phyloP scores from a whole-genome alignment of 1,140 invertebrate species.

The Drosophila melanogaster region DNA sequence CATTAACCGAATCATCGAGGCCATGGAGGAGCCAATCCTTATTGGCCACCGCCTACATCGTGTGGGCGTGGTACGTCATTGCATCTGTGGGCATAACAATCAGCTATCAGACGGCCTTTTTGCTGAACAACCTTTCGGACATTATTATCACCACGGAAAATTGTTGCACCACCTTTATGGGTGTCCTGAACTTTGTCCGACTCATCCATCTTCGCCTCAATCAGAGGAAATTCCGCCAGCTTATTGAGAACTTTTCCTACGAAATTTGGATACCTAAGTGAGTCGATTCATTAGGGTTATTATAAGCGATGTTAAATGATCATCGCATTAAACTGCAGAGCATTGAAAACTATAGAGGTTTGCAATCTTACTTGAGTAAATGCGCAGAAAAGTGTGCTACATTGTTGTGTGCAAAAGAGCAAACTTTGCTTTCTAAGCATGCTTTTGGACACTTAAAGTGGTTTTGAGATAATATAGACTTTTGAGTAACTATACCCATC shows the following conservation, averaged over 20 bases:
- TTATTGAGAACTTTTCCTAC: constrained; percentile 63
- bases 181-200: constrained; percentile 71
- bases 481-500: too few species aligned
- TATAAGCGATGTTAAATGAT: too few species aligned
- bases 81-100: constrained; percentile 74
- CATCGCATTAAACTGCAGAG: too few species aligned
- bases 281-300: constrained; percentile 10
- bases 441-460: too few species aligned
- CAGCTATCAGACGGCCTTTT: constrained; percentile 67
- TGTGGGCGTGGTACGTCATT: constrained; percentile 78
- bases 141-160: constrained; percentile 80
- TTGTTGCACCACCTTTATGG: constrained; percentile 83
- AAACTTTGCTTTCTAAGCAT: too few species aligned
- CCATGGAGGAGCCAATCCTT: background rate
- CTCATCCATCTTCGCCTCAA: constrained; percentile 70
- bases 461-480: too few species aligned
- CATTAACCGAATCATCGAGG: constrained; percentile 21
- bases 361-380: too few species aligned
- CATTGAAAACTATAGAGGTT: too few species aligned
- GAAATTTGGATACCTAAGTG: constrained; percentile 80
- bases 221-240: constrained; percentile 52
- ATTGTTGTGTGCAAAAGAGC: too few species aligned
- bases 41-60: constrained; percentile 40
- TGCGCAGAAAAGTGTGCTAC: too few species aligned
- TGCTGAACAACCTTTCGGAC: constrained; percentile 64